A percentile compares a stretch with the other conserved stretches of the same genome.
Evolutionary conservation across 2,888 invertebrate genomes (phyloP).

Genomic region (Dasypolia templi): DNA sequence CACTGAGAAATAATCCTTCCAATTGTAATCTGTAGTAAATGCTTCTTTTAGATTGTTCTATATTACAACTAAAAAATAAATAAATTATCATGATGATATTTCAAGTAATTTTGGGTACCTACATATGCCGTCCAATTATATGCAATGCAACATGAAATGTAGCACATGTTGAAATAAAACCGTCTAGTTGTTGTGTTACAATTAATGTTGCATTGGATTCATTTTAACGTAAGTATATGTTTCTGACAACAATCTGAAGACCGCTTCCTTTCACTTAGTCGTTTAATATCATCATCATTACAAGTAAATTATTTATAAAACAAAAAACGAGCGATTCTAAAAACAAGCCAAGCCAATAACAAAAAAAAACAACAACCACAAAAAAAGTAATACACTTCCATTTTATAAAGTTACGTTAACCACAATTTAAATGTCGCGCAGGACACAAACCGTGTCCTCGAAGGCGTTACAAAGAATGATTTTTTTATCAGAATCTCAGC

Average conservation of each 20-base stretch:
- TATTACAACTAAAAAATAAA: not conserved
- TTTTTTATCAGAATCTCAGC: conserved; percentile 67
- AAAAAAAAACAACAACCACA: too few relatives aligned
- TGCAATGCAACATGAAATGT: not conserved
- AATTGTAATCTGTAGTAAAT: not conserved
- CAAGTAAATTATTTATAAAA: not conserved
- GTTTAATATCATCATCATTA: not conserved
- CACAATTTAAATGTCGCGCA: conserved; percentile 54
- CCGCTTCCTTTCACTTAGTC: not conserved
- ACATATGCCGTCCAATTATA: not conserved
- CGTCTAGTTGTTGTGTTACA: not conserved
- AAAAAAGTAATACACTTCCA: conserved; percentile 28
- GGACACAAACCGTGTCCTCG: conserved; percentile 40
- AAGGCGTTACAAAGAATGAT: conserved; percentile 64
- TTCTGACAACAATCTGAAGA: not conserved
- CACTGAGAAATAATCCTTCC: too few relatives aligned
- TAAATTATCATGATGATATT: not conserved
- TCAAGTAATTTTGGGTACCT: not conserved
- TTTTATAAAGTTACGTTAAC: conserved; percentile 45
- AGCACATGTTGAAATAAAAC: not conserved
- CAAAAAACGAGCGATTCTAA: conserved; percentile 12
- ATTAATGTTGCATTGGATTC: not conserved
- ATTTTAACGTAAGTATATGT: too few relatives aligned
- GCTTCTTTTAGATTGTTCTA: not conserved
- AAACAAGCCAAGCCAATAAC: conserved; percentile 38